phyloP scores from a whole-genome alignment of 2,888 invertebrate genomes.

The Tanypteryx hageni region DNA sequence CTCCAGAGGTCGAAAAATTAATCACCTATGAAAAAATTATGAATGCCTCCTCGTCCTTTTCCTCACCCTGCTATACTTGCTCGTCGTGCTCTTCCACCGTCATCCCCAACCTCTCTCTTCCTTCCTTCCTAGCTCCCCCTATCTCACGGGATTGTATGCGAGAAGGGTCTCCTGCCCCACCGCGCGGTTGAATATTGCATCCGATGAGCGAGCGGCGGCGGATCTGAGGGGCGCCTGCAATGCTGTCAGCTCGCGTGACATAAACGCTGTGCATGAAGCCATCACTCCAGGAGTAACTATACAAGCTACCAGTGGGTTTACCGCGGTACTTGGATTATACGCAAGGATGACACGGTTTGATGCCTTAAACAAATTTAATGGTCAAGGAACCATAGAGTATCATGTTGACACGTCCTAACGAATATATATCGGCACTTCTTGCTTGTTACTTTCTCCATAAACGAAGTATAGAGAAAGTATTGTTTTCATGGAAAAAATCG shows the following conservation, averaged over 20 bases:
- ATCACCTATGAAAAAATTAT: background rate
- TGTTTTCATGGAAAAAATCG: no score
- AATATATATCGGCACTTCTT: background rate
- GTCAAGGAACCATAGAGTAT: background rate
- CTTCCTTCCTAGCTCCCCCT: background rate
- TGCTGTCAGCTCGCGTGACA: conserved; percentile 57
- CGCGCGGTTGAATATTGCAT: conserved; percentile 47
- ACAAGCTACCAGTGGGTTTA: conserved; percentile 25
- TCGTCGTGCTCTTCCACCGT: background rate
- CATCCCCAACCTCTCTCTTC: background rate
- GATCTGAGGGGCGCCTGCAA: conserved; percentile 26
- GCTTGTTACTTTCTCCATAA: no score
- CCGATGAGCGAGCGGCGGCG: conserved; percentile 47
- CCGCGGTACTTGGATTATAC: conserved; percentile 40
- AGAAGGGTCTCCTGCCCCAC: conserved; percentile 7
- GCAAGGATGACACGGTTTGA: conserved; percentile 58
- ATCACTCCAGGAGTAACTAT: conserved; percentile 44
- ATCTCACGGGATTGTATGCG: background rate
- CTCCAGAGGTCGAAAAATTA: no score
- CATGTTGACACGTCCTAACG: background rate
- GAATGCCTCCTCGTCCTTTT: background rate
- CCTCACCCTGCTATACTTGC: no score
- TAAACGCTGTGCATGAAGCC: conserved; percentile 30
- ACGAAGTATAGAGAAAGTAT: no score
- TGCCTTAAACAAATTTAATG: conserved; percentile 9